phyloP scores from a whole-genome alignment of 2,888 invertebrate genomes.

The Frankliniella intonsa region DNA sequence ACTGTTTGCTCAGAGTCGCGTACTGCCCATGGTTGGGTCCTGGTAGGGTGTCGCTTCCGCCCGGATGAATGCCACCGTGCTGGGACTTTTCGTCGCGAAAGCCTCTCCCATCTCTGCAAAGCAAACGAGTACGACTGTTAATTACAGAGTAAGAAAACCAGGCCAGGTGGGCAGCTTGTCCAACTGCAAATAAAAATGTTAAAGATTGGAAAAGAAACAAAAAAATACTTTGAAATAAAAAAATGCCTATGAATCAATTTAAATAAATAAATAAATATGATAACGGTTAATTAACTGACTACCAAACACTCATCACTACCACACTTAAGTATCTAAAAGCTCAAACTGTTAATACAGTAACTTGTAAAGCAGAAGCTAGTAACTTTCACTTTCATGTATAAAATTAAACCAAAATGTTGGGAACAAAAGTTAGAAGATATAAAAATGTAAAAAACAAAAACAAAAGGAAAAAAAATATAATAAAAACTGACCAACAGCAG shows the following conservation, averaged over 20 bases:
- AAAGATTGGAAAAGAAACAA: constrained; percentile 4
- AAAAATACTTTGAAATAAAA: constrained; percentile 2
- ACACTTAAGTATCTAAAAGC: neutral
- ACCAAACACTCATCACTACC: constrained; percentile 22
- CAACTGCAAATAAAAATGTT: neutral
- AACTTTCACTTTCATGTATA: neutral
- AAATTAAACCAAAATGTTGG: neutral
- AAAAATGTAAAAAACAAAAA: neutral
- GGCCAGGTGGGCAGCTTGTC: neutral
- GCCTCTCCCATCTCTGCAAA: constrained; percentile 39
- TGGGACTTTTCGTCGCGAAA: constrained; percentile 44
- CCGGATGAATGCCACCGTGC: constrained; percentile 62
- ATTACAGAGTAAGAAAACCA: neutral
- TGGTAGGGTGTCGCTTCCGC: constrained; percentile 43
- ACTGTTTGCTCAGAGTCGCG: constrained; percentile 93
- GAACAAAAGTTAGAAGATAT: neutral
- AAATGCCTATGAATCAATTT: too few relatives aligned
- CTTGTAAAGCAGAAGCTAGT: neutral
- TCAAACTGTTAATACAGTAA: constrained; percentile 11
- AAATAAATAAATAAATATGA: too few relatives aligned
- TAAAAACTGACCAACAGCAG: too few relatives aligned
- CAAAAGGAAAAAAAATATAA: neutral
- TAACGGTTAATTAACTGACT: neutral
- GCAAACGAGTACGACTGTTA: constrained; percentile 29
- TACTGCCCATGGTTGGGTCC: constrained; percentile 78